These are phyloP conservation scores for Vicugna pacos DNA, from an alignment of 2,113 vertebrate species.

Conservation along the genomic window DNA sequence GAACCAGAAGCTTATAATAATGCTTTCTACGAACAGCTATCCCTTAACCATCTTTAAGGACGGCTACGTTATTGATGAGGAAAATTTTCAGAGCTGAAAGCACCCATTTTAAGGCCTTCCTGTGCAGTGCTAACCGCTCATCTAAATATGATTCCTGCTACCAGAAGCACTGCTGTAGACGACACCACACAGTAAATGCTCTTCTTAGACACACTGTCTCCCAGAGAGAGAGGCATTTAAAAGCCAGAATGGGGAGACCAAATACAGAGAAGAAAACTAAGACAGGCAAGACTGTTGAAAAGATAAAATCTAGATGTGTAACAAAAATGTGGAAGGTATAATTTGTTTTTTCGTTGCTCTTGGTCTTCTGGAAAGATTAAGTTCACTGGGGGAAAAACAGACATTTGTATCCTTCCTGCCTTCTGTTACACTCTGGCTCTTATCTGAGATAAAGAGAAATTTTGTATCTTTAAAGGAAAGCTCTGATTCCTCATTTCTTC, in stretches of 20 bases:
- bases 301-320: not conserved
- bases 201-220: not conserved
- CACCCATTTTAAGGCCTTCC: not conserved
- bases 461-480: not conserved
- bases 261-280: not conserved
- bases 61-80: not conserved
- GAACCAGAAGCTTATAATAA: not conserved
- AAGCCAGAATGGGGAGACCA: not conserved
- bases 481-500: not conserved
- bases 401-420: not conserved
- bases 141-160: not conserved
- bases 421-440: not conserved
- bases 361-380: slow-evolving; percentile 23
- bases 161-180: not conserved
- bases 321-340: not conserved
- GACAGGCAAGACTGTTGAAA: not conserved
- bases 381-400: not conserved
- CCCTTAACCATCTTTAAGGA: not conserved
- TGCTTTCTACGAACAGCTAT: not conserved
- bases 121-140: not conserved
- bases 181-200: not conserved
- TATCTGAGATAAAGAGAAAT: not conserved
- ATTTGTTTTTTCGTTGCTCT: slow-evolving; percentile 41
- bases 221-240: not conserved
- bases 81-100: slow-evolving; percentile 2